Base-by-base conservation (phyloP, 1,140 invertebrate species). In the Streblospio benedicti region DNA sequence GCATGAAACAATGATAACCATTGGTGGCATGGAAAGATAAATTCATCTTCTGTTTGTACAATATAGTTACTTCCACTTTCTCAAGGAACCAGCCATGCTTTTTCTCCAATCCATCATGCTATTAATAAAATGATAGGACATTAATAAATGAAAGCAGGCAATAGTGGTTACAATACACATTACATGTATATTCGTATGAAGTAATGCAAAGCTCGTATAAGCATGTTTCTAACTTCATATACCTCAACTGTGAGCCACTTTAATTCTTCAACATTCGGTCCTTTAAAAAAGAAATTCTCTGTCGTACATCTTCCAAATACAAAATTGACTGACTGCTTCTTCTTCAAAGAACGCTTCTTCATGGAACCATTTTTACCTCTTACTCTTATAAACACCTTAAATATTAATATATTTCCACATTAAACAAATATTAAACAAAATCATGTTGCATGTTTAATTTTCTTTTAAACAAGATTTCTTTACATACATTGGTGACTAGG, bases 21-120 rank as follows among this genome's bases (percentile, higher is more conserved):
- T 35, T 76, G 69, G 57, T 75, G 70, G 62, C 69, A 73, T 38
- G 68, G 60, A 63, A 79, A 79, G 12, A 69, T 49, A 70, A 71
- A 77, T 33, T 20, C 25, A 44, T 71, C 74, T 43, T 73, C 69
- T n/a, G 62, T 72, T 54, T 70, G 70, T 28, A 70, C 70, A 65
- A 77, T n/a, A n/a, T 77, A 12, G 69, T 61, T n/a, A 79, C 62
- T 61, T 75, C 69, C 18, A 79, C 64, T 62, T 73, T 67, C 54
- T 77, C 67, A 41, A 78, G 30, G 59, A 68, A 75, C 77, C 77
- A 79, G 23, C 69, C 68, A 58, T 76, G 68, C 61, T 76, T 69
- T 49, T 73, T 68, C 52, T 67, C 67, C 47, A 68, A 59, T 20
- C 73, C 76, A 64, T 73, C 70, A 56, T 73, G 71, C 75, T 78